Percentiles rank a stretch among this genome's conserved stretches.
Conservation (phyloP, 35 echinoderm and acorn worm genomes). For the Amphiura filiformis region DNA sequence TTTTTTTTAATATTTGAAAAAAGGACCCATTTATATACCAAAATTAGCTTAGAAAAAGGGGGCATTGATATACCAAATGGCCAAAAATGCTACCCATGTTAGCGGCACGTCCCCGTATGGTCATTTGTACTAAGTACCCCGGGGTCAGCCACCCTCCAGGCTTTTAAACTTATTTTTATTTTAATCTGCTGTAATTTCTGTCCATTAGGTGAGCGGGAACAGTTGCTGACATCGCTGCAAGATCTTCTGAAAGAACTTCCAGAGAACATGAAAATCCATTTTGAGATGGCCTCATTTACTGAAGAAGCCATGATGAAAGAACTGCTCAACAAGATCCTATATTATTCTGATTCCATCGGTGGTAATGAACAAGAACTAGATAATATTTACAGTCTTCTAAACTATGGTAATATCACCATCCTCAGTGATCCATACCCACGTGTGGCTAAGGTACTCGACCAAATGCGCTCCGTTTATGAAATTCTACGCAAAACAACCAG, state of each 20-base stretch:
- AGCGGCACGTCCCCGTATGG: too few species aligned
- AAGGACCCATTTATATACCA: too few species aligned
- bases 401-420: constrained; percentile 88
- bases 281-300: constrained; percentile 96
- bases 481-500: constrained; percentile 35
- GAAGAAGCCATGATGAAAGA: constrained; percentile 72
- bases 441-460: constrained; percentile 82
- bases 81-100: too few species aligned
- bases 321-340: constrained; percentile 66
- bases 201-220: constrained; percentile 69
- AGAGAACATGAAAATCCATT: constrained; percentile 53
- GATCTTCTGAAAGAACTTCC: constrained; percentile 52
- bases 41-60: too few species aligned
- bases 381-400: constrained; percentile 82
- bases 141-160: too few species aligned
- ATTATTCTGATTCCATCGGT: constrained; percentile 76
- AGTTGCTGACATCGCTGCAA: constrained; percentile 34
- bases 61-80: too few species aligned
- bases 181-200: too few species aligned
- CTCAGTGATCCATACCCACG: constrained; percentile 77
- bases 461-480: constrained; percentile 75
- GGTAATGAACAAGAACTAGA: constrained; percentile 96
- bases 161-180: too few species aligned
- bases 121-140: too few species aligned
- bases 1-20: too few species aligned